These are phyloP conservation scores for Tauraco erythrolophus DNA, from an alignment of 2,113 vertebrate species.

Conservation along the genomic window DNA sequence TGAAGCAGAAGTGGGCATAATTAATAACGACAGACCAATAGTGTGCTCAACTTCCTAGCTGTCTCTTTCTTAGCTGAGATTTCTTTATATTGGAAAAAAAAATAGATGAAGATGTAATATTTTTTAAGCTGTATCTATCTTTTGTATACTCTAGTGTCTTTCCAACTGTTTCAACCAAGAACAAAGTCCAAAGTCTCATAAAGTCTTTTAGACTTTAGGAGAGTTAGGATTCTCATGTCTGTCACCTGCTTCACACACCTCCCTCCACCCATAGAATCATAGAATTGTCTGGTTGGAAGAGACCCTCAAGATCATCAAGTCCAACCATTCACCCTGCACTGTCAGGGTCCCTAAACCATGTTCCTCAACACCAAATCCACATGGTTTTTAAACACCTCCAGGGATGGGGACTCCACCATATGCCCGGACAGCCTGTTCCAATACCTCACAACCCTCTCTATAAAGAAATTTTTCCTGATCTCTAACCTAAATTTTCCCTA, in stretches of 20 bases:
- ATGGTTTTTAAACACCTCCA: too few species aligned
- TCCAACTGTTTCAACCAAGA: neutral
- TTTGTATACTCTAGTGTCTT: neutral
- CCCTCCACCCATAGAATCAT: neutral
- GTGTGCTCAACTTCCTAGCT: neutral
- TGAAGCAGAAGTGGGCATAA: neutral
- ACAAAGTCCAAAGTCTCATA: neutral
- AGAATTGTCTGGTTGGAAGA: too few species aligned
- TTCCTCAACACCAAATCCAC: too few species aligned
- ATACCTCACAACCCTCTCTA: too few species aligned
- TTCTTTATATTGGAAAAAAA: neutral
- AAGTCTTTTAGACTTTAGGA: too few species aligned
- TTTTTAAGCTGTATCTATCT: neutral
- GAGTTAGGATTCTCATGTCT: neutral
- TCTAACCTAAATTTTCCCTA: too few species aligned
- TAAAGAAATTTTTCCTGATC: too few species aligned
- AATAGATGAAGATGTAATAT: neutral
- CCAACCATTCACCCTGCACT: too few species aligned
- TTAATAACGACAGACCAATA: neutral
- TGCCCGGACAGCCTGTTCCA: too few species aligned
- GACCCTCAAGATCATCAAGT: too few species aligned
- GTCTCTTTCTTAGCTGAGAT: neutral
- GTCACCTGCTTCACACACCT: neutral
- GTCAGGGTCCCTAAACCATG: too few species aligned
- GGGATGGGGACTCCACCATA: too few species aligned